Percentiles rank a stretch among this genome's conserved stretches.
phyloP scores from a whole-genome alignment of 2,113 vertebrate genomes.

The Elephas maximus region DNA sequence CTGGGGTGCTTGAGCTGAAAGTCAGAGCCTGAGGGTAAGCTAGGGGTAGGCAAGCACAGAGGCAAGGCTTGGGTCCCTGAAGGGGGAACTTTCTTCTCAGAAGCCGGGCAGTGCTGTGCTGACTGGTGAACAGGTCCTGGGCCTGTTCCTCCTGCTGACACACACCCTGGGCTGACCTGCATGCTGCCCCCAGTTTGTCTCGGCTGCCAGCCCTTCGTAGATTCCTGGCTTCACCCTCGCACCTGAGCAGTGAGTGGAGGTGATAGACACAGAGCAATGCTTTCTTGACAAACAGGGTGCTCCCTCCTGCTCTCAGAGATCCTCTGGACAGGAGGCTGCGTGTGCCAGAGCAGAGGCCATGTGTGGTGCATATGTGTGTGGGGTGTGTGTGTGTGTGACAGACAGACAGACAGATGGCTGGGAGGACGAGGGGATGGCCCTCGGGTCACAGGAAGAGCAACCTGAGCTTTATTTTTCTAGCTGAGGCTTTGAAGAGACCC shows the following conservation, averaged over 20 bases:
- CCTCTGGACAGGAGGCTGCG: slow-evolving; percentile 48
- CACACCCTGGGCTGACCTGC: slow-evolving; percentile 69
- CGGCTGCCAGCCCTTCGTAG: slow-evolving; percentile 58
- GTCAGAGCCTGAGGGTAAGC: no score
- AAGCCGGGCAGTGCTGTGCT: background rate
- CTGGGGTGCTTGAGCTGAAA: background rate
- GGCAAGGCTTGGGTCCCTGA: background rate
- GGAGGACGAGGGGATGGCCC: background rate
- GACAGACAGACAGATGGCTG: background rate
- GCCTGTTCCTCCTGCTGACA: background rate
- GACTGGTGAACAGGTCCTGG: background rate
- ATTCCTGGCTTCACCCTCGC: slow-evolving; percentile 77
- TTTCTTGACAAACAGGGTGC: slow-evolving; percentile 80
- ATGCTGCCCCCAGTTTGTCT: slow-evolving; percentile 46
- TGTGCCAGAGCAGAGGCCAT: background rate
- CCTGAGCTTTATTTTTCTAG: background rate
- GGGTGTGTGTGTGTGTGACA: background rate
- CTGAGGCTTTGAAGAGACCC: background rate
- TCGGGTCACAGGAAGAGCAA: background rate
- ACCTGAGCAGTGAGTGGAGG: slow-evolving; percentile 65
- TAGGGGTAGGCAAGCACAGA: no score
- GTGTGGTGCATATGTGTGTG: fast-evolving
- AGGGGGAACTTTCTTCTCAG: background rate
- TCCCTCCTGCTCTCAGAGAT: slow-evolving; percentile 71
- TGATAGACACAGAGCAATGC: slow-evolving; percentile 76